phyloP scores from a whole-genome alignment of 2,888 invertebrate species.

The Xylota segnis region DNA sequence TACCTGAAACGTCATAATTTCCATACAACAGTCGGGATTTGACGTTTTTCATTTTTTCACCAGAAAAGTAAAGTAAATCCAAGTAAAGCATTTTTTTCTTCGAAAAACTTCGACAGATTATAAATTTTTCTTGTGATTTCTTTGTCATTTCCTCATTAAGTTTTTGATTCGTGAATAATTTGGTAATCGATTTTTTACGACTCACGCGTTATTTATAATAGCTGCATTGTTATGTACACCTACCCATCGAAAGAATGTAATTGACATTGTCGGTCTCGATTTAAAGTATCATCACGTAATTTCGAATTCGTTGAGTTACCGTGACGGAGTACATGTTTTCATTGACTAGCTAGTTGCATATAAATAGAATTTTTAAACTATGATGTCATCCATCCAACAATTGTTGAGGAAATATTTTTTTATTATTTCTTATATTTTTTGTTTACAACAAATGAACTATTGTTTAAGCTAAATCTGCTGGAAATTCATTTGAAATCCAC shows the following conservation, averaged over 20 bases:
- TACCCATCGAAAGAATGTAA: conserved; percentile 20
- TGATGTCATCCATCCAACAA: conserved; percentile 47
- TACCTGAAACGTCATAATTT: too few species aligned
- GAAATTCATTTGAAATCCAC: neutral
- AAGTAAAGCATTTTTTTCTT: too few species aligned
- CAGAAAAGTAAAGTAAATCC: too few species aligned
- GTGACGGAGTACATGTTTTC: conserved; percentile 1
- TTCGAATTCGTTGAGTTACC: conserved; percentile 15
- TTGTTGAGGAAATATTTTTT: conserved; percentile 12
- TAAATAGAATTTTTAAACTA: conserved; percentile 28
- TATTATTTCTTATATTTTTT: too few species aligned
- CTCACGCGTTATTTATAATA: conserved; percentile 16
- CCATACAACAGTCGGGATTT: too few species aligned
- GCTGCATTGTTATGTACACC: neutral
- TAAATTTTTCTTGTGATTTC: too few species aligned
- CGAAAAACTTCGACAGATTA: too few species aligned
- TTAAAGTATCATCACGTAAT: conserved; percentile 58
- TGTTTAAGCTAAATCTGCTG: neutral
- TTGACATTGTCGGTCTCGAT: conserved; percentile 23
- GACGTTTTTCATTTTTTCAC: too few species aligned
- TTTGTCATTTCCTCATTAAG: neutral
- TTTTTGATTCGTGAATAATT: neutral
- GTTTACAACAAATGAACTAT: conserved; percentile 2
- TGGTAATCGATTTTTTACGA: conserved; percentile 11
- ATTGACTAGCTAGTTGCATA: conserved; percentile 25